These are phyloP conservation scores for Caenorhabditis brenneri DNA, from an alignment of 1,140 invertebrate species.

Conservation along the genomic window DNA sequence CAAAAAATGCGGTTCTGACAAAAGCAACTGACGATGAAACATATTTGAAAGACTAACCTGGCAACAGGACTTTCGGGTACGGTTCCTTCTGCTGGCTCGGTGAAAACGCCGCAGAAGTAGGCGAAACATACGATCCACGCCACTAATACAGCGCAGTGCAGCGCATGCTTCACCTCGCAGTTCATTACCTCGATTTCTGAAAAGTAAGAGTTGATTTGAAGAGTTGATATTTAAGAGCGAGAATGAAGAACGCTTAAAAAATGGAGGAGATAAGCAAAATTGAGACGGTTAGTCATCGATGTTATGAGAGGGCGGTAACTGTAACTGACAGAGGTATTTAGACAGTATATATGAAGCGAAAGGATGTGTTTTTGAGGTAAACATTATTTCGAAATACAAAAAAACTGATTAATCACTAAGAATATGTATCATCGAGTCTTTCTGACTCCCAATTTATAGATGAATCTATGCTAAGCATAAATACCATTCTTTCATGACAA, in stretches of 20 bases:
- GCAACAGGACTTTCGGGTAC: constrained; percentile 40
- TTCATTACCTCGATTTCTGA: constrained; percentile 52
- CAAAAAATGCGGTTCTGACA: no score
- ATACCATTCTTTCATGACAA: no score
- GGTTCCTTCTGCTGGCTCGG: constrained; percentile 38
- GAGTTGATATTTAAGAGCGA: no score
- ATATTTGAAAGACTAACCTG: neutral
- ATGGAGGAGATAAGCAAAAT: neutral
- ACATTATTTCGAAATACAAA: neutral
- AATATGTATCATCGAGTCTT: no score
- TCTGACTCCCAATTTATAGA: no score
- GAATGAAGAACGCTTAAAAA: neutral
- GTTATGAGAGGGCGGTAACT: neutral
- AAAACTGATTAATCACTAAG: neutral
- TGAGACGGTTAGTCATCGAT: neutral
- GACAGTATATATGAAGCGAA: neutral
- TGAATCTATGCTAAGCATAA: no score
- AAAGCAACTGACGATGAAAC: no score
- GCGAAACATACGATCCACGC: constrained; percentile 50
- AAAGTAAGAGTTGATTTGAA: neutral
- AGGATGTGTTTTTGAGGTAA: neutral
- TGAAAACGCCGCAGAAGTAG: constrained; percentile 53
- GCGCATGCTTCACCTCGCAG: constrained; percentile 55
- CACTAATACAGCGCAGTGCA: constrained; percentile 49
- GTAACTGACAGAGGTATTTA: neutral